phyloP scores from a whole-genome alignment of 1,140 invertebrate species.

The Neomicropteryx cornuta region DNA sequence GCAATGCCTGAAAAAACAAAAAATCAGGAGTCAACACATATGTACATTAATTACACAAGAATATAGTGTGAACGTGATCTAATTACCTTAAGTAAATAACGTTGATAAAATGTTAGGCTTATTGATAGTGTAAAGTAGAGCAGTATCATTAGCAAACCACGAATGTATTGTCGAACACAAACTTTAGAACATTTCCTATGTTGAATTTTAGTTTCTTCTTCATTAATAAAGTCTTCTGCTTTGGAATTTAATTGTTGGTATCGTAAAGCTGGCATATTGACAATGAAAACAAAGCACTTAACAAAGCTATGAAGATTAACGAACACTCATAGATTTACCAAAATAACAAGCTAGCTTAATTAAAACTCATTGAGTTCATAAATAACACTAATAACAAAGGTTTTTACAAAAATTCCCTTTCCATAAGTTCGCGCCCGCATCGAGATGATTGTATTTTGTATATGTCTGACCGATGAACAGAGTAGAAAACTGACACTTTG shows the following conservation, averaged over 20 bases:
- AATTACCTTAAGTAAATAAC: constrained; percentile 79
- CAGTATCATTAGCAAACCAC: constrained; percentile 47
- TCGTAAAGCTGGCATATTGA: constrained; percentile 30
- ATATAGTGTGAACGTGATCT: constrained; percentile 1
- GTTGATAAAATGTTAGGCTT: constrained; percentile 92
- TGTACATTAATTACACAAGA: constrained; percentile 1
- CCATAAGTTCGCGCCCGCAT: too few species aligned
- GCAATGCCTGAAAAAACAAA: constrained; percentile 53
- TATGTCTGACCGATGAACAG: too few species aligned
- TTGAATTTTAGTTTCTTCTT: constrained; percentile 26
- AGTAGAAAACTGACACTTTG: too few species aligned
- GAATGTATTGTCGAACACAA: constrained; percentile 28
- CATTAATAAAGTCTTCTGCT: constrained; percentile 21
- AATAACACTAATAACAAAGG: too few species aligned
- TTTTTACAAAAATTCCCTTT: too few species aligned
- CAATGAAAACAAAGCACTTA: too few species aligned
- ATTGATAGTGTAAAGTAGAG: constrained; percentile 86
- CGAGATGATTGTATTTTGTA: too few species aligned
- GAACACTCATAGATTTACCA: too few species aligned
- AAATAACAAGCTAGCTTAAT: too few species aligned
- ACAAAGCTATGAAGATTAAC: too few species aligned
- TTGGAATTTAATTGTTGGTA: constrained; percentile 37
- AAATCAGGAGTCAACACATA: background rate
- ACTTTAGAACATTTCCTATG: constrained; percentile 26
- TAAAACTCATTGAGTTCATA: too few species aligned